A percentile compares a stretch with the other conserved stretches of the same genome.
Evolutionary conservation across 1,140 invertebrate species (phyloP).

Genomic region (Ceratina australensis): DNA sequence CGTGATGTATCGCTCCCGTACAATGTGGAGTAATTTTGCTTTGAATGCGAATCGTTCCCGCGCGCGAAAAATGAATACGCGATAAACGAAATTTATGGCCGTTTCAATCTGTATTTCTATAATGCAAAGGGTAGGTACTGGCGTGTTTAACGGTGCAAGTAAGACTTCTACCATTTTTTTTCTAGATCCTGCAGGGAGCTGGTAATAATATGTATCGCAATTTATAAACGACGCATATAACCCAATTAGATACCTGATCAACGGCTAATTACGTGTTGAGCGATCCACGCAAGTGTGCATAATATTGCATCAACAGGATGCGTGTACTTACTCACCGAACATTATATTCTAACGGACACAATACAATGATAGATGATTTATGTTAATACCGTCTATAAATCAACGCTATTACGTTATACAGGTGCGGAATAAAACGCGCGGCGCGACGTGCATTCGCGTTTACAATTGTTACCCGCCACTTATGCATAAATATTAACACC

Average conservation of each 20-base stretch:
- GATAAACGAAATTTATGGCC: background rate
- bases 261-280: background rate
- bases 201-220: background rate
- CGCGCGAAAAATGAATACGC: background rate
- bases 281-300: conserved; percentile 27
- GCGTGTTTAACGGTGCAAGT: too few relatives aligned
- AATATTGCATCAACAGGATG: conserved; percentile 39
- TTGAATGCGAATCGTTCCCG: conserved; percentile 2
- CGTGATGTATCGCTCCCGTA: background rate
- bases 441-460: conserved; percentile 43
- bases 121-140: background rate
- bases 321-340: conserved; percentile 9
- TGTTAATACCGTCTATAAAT: conserved; percentile 70
- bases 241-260: conserved; percentile 12
- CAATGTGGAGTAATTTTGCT: conserved; percentile 6
- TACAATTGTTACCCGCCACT: conserved; percentile 16
- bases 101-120: background rate
- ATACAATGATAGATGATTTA: conserved; percentile 71
- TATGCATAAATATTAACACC: background rate
- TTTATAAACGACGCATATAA: background rate
- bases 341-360: conserved; percentile 45
- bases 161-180: too few relatives aligned
- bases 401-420: conserved; percentile 33
- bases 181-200: too few relatives aligned
- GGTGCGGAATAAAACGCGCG: conserved; percentile 57